These are phyloP conservation scores for Grammomys surdaster DNA, from an alignment of 2,113 vertebrate species.

Conservation along the genomic window DNA sequence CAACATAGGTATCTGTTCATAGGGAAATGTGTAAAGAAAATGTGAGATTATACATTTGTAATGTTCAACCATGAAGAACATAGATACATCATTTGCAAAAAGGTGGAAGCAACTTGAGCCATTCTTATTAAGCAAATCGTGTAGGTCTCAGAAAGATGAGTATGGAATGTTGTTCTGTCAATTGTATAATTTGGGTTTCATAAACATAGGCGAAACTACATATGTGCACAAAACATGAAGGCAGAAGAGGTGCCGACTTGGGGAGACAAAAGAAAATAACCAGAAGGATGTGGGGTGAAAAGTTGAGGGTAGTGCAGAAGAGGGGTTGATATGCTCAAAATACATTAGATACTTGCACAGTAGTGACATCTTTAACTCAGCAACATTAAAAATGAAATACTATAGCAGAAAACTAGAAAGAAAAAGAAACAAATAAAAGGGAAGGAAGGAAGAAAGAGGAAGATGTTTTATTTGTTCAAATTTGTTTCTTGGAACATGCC, in stretches of 20 bases:
- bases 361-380: background rate
- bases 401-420: background rate
- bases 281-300: background rate
- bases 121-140: background rate
- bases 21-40: background rate
- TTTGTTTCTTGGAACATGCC: background rate
- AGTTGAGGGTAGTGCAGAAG: background rate
- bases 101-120: background rate
- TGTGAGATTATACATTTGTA: background rate
- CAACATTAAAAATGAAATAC: background rate
- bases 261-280: background rate
- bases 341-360: too few relatives aligned
- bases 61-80: background rate
- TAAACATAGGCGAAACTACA: background rate
- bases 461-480: background rate
- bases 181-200: background rate
- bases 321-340: background rate
- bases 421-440: background rate
- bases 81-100: background rate
- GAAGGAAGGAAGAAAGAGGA: background rate
- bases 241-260: background rate
- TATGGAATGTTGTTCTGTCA: background rate
- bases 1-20: background rate
- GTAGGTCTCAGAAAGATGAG: background rate
- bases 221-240: background rate